Base-by-base conservation (phyloP, 2,797 vertebrate genomes). In the Argentina silus region DNA sequence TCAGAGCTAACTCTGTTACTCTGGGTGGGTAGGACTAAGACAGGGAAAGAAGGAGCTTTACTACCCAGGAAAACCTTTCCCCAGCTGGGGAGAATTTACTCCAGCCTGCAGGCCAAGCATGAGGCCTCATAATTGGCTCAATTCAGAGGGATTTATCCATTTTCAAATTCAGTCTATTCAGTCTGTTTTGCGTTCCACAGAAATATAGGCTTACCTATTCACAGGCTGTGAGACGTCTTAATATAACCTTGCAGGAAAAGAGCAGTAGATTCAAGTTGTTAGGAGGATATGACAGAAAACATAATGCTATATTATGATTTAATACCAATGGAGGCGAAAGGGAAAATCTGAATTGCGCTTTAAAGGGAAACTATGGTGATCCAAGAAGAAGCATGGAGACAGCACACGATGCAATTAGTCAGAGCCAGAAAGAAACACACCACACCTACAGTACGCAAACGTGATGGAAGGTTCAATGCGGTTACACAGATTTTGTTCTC, bases 81-180 rank as follows among this genome's bases (percentile, higher is more conserved):
- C 63, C 78, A 83, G 83, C 83, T 86, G 86, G 70, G 69, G 61
- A 75, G 79, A 80, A 77, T 70, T 70, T 78, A 73, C 56, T n/a
- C 62, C 3, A 66, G 67, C 69, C 11, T 78, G 67, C 45, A 57
- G 65, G 75, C 77, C 72, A 60, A 63, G 64, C 75, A 75, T 17
- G 7, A 23, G 51, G 73, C 72, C 74, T 79, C 73, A 66, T 72
- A 89, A 88, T 87, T 86, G 80, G 75, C 69, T 70, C 78, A 81
- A 81, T 89, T 82, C 75, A 84, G 83, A 76, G 74, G 68, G 71
- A 77, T 74, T 78, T 70, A 74, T 61, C 59, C 11, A 67, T 87
- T 87, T 90, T 87, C 76, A 84, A 81, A 83, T 87, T 83, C 64
- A 82, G 86, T 90, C 69, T 87, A 85, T 73, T 70, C 83, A 82